phyloP scores from a whole-genome alignment of 2,113 vertebrate species.

The Tinamus guttatus region DNA sequence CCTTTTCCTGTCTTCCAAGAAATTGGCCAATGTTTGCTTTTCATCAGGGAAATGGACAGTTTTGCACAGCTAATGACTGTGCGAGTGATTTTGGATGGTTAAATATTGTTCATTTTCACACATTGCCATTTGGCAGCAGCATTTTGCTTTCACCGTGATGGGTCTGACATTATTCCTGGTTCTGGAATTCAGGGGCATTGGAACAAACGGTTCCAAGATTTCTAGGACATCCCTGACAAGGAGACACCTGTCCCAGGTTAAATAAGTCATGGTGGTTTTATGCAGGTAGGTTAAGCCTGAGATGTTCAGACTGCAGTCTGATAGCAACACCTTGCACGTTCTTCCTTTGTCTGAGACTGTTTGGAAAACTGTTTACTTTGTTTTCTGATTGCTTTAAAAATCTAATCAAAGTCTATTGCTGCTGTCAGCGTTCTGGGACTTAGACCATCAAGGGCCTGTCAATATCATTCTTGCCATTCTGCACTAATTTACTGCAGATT shows the following conservation, averaged over 20 bases:
- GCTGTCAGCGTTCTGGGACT: conserved; percentile 52
- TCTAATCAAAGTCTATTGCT: conserved; percentile 45
- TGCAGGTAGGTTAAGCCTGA: conserved; percentile 6
- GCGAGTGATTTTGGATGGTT: too few species aligned
- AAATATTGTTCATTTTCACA: not conserved
- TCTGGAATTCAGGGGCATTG: not conserved
- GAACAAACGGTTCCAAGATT: conserved; percentile 24
- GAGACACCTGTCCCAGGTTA: not conserved
- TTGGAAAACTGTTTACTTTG: not conserved
- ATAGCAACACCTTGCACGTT: not conserved
- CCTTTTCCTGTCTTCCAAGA: not conserved
- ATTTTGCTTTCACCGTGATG: not conserved
- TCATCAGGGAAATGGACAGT: not conserved
- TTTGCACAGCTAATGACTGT: not conserved
- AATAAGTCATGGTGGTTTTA: not conserved
- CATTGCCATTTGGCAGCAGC: not conserved
- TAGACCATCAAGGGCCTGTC: conserved; percentile 23
- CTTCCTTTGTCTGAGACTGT: not conserved
- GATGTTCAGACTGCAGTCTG: not conserved
- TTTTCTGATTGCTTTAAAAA: not conserved
- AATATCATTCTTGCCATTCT: conserved; percentile 58
- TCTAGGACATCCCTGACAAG: not conserved
- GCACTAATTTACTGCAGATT: conserved; percentile 56
- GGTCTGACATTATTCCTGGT: not conserved
- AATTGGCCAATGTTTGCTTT: not conserved